Conservation (phyloP, 2,888 invertebrate genomes). For the Sinohyriopsis cumingii region DNA sequence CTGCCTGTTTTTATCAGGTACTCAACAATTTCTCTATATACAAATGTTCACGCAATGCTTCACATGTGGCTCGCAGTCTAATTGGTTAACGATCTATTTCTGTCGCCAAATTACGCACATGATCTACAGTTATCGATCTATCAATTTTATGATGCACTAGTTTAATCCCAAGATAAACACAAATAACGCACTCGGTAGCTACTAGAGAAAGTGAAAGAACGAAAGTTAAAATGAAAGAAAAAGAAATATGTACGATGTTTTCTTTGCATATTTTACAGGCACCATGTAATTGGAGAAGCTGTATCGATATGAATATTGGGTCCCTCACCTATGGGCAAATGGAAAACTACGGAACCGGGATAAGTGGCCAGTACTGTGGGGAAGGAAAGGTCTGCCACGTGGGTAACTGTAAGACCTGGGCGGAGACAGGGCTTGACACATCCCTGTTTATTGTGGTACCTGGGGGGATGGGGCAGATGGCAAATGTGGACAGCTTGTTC, state of each 20-base stretch:
- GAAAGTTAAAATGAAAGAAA: too few relatives aligned
- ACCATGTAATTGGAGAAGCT: constrained; percentile 17
- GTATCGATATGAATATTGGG: constrained; percentile 25
- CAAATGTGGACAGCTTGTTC: constrained; percentile 24
- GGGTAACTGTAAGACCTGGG: constrained; percentile 24
- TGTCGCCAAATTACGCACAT: too few relatives aligned
- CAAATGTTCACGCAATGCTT: too few relatives aligned
- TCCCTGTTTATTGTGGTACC: constrained; percentile 9
- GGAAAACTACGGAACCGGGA: constrained; percentile 13
- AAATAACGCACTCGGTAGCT: too few relatives aligned
- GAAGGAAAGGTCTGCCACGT: constrained; percentile 26
- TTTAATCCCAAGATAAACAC: too few relatives aligned
- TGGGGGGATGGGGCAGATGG: constrained; percentile 43
- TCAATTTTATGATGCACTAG: too few relatives aligned
- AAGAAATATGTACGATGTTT: not conserved
- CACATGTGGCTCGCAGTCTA: too few relatives aligned
- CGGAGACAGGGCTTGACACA: constrained; percentile 20
- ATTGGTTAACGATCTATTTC: too few relatives aligned
- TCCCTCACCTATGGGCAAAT: constrained; percentile 24
- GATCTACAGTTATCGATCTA: too few relatives aligned
- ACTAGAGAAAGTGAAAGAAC: too few relatives aligned
- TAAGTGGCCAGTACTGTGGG: constrained; percentile 33
- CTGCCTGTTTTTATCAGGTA: too few relatives aligned
- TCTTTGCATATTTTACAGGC: constrained; percentile 8
- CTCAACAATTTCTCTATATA: too few relatives aligned